Percentiles rank a stretch among this genome's conserved stretches.
phyloP scores from a whole-genome alignment of 2,113 vertebrate genomes.

The Orthonyx spaldingii region DNA sequence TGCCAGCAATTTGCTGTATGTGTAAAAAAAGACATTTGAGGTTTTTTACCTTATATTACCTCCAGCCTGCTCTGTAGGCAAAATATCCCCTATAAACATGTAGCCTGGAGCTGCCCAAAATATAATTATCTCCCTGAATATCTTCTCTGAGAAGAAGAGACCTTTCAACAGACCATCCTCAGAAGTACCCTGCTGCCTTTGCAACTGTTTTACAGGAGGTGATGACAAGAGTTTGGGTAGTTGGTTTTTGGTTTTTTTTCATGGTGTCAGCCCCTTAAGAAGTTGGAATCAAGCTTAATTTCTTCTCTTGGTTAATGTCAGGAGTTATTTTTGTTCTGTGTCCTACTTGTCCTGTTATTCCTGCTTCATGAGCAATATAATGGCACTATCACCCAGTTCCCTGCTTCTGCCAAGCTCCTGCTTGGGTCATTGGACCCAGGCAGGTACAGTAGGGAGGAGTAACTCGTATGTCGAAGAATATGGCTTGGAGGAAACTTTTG shows the following conservation, averaged over 20 bases:
- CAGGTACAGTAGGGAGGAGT: background rate
- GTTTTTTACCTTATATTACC: background rate
- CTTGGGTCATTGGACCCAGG: background rate
- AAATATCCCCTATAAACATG: background rate
- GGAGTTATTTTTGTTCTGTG: background rate
- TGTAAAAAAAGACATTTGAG: background rate
- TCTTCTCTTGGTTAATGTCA: background rate
- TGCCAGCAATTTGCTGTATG: background rate
- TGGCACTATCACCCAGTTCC: accelerated
- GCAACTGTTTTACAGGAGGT: background rate
- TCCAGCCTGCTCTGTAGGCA: background rate
- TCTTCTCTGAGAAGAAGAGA: background rate
- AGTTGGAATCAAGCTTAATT: background rate
- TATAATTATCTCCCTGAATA: background rate
- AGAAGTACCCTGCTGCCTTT: background rate
- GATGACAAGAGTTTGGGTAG: background rate
- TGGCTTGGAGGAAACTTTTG: background rate
- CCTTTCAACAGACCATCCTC: background rate
- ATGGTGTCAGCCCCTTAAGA: background rate
- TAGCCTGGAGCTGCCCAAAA: background rate
- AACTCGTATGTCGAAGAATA: background rate
- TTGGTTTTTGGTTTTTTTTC: background rate
- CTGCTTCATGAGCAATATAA: background rate
- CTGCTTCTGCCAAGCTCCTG: background rate
- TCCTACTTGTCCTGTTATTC: background rate